Evolutionary conservation across 2,113 vertebrate genomes (phyloP), one percentile per base, ranked within the genome.

Genomic region (Alectura lathami): DNA sequence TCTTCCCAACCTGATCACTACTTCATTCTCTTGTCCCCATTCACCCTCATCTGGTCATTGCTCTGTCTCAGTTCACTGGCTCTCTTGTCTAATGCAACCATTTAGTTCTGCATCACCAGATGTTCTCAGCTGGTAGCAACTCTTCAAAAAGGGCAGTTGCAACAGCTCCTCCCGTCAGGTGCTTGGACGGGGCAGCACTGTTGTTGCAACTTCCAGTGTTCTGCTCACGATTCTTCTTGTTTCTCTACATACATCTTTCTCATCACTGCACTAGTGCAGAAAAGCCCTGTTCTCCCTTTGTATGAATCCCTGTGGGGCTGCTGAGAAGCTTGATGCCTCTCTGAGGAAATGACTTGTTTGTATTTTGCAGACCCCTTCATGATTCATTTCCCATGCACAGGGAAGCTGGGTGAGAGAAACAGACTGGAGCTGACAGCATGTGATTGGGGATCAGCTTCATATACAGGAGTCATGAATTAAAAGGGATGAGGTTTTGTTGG

Each of bases 11-110:
- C 74, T 0, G 34, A 64, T 72, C 53, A 24, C 69, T 82, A 7
- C 87, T 94, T 82, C 76, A 66, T 77, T 89, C 8, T 2, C 27
- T 80, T 94, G 81, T 91, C 88, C 88, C 74, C 45, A 3, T 90
- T 94, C 84, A 91, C 86, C 88, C 42, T 95, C 53, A 83, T 60
- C 59, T 89, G 80, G 23, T 86, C 5, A 0, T 67, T 80, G 48
- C 43, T 81, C 3, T 7, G 68, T 72, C 77, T 83, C 73, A 75
- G 45, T 81, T 91, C 56, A 48, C 26, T 6, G 2, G 11, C 56
- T 69, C 6, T 91, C 73, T 94, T 96, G 51, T 79, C 60, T 66
- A 76, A 93, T 57, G 26, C 9, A 53, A 11, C 24, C 30, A 11
- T 38, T 67, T 38, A 84, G 64, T 74, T 89, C 66, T 29, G 27